Conservation (phyloP, 2,888 invertebrate species). For the Epistrophe eligans region DNA sequence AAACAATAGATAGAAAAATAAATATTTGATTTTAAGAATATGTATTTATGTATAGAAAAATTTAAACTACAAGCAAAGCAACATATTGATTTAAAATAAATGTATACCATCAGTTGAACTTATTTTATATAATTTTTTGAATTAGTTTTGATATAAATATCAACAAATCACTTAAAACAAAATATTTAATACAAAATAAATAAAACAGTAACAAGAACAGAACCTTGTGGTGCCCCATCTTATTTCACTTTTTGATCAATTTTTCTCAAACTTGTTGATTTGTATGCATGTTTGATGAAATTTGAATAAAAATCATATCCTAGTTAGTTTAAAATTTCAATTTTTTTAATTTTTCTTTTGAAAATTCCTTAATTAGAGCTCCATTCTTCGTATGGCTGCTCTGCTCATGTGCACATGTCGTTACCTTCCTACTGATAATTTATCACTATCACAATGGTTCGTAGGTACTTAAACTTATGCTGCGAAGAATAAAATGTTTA, state of each 20-base stretch:
- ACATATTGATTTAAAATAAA: too few species aligned
- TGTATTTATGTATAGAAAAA: too few species aligned
- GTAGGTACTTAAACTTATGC: background rate
- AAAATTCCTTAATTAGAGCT: background rate
- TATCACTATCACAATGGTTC: background rate
- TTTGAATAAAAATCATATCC: background rate
- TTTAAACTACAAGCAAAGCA: too few species aligned
- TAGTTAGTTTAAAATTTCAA: background rate
- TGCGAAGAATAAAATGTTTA: conserved; percentile 13
- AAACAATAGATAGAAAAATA: background rate
- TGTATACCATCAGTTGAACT: too few species aligned
- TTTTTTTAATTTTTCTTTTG: background rate
- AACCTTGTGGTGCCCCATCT: conserved; percentile 3
- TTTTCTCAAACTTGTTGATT: background rate
- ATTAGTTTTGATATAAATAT: too few species aligned
- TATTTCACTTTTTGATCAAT: background rate
- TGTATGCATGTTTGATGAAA: background rate
- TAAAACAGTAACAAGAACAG: background rate
- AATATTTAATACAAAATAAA: background rate
- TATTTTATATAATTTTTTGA: too few species aligned
- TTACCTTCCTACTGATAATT: conserved; percentile 40
- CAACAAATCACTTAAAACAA: background rate
- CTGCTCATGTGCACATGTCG: conserved; percentile 58
- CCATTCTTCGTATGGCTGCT: conserved; percentile 38
- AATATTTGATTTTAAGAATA: too few species aligned